These are phyloP conservation scores for Panthera uncia DNA, from an alignment of 2,113 vertebrate genomes.

Conservation along the genomic window DNA sequence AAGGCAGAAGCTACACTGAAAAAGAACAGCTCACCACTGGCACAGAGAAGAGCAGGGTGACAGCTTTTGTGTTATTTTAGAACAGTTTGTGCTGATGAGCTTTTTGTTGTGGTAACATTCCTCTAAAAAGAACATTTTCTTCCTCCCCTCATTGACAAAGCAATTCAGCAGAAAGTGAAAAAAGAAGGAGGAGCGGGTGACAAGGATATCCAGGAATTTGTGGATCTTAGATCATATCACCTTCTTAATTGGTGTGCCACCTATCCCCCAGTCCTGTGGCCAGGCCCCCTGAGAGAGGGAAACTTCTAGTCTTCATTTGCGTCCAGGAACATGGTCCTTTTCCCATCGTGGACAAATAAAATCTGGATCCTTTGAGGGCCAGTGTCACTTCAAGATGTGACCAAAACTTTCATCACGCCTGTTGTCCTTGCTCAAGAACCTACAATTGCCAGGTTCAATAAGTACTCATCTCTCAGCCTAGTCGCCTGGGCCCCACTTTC, in stretches of 20 bases:
- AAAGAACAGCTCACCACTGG: constrained; percentile 69
- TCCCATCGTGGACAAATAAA: neutral
- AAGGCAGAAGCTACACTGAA: constrained; percentile 64
- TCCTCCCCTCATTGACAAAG: constrained; percentile 71
- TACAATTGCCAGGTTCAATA: neutral
- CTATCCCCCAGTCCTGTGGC: neutral
- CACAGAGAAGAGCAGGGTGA: constrained; percentile 37
- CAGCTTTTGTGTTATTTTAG: constrained; percentile 72
- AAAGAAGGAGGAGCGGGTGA: constrained; percentile 34
- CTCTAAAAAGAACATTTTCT: constrained; percentile 74
- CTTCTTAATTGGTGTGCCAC: neutral
- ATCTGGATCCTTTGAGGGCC: neutral
- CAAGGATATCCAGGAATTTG: constrained; percentile 65
- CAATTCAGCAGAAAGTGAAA: constrained; percentile 61
- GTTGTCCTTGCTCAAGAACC: neutral
- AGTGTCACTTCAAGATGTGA: neutral
- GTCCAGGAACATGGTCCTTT: neutral
- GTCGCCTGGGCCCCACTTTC: neutral
- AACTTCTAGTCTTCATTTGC: neutral
- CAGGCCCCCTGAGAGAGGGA: neutral
- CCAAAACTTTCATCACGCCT: constrained; percentile 27
- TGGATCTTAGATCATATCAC: constrained; percentile 4
- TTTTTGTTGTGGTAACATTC: constrained; percentile 60
- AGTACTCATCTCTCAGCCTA: neutral
- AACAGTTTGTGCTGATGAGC: constrained; percentile 62